A percentile compares a stretch with the other conserved stretches of the same genome.
These are phyloP conservation scores for Callionymus lyra DNA, from an alignment of 2,113 vertebrate species.

Conservation along the genomic window DNA sequence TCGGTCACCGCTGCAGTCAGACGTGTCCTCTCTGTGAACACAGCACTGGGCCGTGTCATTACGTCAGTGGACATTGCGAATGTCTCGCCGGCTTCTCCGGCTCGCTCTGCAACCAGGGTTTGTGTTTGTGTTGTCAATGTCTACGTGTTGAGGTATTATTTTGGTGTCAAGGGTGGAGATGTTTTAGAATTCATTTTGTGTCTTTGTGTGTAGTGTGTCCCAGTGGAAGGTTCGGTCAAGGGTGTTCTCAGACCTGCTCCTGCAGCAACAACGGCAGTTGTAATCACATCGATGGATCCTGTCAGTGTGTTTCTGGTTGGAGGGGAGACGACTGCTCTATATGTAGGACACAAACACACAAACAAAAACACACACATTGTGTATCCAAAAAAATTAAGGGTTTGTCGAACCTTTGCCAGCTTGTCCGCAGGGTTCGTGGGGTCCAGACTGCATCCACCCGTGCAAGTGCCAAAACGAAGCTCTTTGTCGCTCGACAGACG, in stretches of 20 bases:
- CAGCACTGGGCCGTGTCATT: conserved; percentile 78
- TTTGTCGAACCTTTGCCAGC: conserved; percentile 53
- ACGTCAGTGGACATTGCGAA: conserved; percentile 76
- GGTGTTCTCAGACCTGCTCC: conserved; percentile 72
- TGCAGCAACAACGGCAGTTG: conserved; percentile 88
- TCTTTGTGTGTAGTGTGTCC: conserved; percentile 73
- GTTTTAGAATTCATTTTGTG: background rate
- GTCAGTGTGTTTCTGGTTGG: conserved; percentile 87
- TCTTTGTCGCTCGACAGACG: conserved; percentile 74
- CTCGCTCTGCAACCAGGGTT: conserved; percentile 86
- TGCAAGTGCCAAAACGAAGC: conserved; percentile 91
- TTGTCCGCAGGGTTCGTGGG: conserved; percentile 83
- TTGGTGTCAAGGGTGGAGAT: too few species aligned
- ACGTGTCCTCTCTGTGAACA: conserved; percentile 81
- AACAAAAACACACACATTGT: background rate
- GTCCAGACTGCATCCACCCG: conserved; percentile 83
- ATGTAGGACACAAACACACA: conserved; percentile 57
- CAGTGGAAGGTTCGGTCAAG: conserved; percentile 76
- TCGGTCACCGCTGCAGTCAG: conserved; percentile 76
- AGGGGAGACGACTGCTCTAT: conserved; percentile 83
- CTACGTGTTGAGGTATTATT: too few species aligned
- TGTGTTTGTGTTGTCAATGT: background rate
- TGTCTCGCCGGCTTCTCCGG: conserved; percentile 83
- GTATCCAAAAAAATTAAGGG: background rate
- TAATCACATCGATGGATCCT: conserved; percentile 85